Conservation (phyloP, 30 jellyfish, hydroid and myxozoan species). For the Aurelia sp. region DNA sequence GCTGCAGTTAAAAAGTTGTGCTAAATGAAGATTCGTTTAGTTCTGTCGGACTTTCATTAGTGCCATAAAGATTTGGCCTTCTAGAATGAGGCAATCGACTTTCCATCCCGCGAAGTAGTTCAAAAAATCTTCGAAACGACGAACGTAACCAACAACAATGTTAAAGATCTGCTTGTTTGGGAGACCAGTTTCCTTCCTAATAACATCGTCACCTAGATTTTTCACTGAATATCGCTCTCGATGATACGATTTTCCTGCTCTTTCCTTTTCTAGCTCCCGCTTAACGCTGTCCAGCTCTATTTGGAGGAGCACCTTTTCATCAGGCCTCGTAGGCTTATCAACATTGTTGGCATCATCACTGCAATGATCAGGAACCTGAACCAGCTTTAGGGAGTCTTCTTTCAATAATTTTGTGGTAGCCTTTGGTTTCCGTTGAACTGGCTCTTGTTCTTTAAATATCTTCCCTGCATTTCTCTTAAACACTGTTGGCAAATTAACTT, state of each 20-base stretch:
- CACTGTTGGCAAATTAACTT: not conserved
- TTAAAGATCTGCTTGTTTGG: too few species aligned
- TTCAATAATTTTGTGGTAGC: not conserved
- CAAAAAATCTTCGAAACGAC: not conserved
- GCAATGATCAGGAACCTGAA: not conserved
- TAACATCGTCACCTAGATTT: not conserved
- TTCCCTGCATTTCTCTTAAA: not conserved
- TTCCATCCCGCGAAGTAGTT: not conserved
- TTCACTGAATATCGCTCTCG: not conserved
- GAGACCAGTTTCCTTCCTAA: not conserved
- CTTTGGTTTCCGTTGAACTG: not conserved
- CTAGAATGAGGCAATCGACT: not conserved
- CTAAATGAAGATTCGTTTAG: too few species aligned
- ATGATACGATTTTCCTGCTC: not conserved
- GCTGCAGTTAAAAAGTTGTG: not conserved
- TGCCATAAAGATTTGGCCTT: not conserved
- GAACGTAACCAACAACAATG: not conserved
- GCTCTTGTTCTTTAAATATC: not conserved
- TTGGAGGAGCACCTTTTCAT: not conserved
- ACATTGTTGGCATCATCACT: not conserved
- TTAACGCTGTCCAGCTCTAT: constrained; percentile 8
- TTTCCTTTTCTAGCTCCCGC: constrained; percentile 5
- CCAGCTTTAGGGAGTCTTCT: not conserved
- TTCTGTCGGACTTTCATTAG: constrained; percentile 1
- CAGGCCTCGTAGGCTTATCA: not conserved